phyloP scores from a whole-genome alignment of 2,113 vertebrate species.

The Ondatra zibethicus region DNA sequence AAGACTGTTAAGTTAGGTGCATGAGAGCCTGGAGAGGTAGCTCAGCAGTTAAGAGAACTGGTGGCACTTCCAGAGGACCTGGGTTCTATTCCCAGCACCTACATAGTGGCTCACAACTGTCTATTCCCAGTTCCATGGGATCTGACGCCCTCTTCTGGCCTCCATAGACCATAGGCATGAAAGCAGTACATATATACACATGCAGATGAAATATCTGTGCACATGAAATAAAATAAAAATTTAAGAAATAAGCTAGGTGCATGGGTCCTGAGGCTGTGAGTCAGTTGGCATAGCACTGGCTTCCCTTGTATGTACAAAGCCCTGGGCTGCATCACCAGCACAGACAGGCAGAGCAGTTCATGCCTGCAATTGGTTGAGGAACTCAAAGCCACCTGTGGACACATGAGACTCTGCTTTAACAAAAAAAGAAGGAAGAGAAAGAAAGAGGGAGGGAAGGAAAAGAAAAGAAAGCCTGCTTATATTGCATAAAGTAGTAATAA shows the following conservation, averaged over 20 bases:
- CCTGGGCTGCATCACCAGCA: not conserved
- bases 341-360: not conserved
- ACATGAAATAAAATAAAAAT: not conserved
- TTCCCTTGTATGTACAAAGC: not conserved
- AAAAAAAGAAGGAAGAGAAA: not conserved
- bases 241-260: not conserved
- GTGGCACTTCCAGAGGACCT: not conserved
- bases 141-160: not conserved
- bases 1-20: not conserved
- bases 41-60: not conserved
- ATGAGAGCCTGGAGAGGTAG: not conserved
- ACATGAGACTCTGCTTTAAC: not conserved
- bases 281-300: not conserved
- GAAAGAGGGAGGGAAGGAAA: not conserved
- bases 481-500: not conserved
- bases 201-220: not conserved
- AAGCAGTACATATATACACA: not conserved
- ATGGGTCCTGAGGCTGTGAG: no score
- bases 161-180: not conserved
- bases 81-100: not conserved
- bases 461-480: not conserved
- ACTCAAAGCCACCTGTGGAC: not conserved
- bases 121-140: not conserved
- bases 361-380: not conserved
- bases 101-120: not conserved